Conservation (phyloP, 2,888 invertebrate species). For the Trachelus tabidus region DNA sequence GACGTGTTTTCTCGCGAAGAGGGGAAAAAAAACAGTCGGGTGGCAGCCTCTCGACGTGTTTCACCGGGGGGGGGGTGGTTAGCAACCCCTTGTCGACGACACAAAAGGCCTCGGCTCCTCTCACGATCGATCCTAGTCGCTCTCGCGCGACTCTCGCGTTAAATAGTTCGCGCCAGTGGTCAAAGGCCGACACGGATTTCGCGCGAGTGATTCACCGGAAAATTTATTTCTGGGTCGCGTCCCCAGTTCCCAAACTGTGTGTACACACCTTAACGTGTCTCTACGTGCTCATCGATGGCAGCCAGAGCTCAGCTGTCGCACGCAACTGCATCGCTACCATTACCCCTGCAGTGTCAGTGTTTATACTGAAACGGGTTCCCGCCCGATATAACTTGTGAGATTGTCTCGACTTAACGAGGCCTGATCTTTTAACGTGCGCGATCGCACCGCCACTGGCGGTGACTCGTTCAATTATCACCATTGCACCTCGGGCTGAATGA, state of each 20-base stretch:
- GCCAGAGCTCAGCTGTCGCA: background rate
- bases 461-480: background rate
- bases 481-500: conserved; percentile 4
- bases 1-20: background rate
- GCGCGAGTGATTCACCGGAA: background rate
- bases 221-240: background rate
- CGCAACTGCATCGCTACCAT: background rate
- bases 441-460: background rate
- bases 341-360: background rate
- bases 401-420: background rate
- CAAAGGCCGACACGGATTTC: background rate
- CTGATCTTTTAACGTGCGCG: background rate
- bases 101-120: background rate
- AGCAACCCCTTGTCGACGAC: background rate
- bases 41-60: background rate
- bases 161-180: background rate
- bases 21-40: background rate
- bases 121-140: background rate
- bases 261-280: background rate
- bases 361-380: background rate
- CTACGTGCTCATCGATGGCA: background rate
- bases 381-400: background rate
- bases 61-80: background rate
- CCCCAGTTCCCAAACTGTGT: background rate
- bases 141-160: background rate